Conservation (phyloP, 1,140 invertebrate genomes). For the Drosophila varians region DNA sequence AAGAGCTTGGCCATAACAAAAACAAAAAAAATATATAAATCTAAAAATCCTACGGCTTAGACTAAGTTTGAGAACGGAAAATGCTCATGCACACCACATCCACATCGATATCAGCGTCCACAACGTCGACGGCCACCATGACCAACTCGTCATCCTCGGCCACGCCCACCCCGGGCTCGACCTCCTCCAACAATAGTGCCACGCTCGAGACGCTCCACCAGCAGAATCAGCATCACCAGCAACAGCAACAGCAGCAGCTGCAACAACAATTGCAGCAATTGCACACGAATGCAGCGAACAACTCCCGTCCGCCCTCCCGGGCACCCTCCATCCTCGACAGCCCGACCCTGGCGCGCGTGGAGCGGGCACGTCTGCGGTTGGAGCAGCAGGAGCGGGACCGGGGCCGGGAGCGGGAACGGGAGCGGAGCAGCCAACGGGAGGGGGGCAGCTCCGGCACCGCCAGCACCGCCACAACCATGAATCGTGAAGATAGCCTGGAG, state of each 20-base stretch:
- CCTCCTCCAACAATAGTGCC: slow-evolving; percentile 76
- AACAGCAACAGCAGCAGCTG: slow-evolving; percentile 60
- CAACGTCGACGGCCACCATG: slow-evolving; percentile 69
- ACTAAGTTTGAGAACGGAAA: slow-evolving; percentile 9
- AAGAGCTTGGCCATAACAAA: neutral
- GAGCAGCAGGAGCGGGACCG: slow-evolving; percentile 77
- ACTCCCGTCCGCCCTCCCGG: slow-evolving; percentile 77
- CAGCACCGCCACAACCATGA: slow-evolving; percentile 75
- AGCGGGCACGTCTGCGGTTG: slow-evolving; percentile 84
- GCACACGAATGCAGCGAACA: slow-evolving; percentile 53
- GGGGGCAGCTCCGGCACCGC: slow-evolving; percentile 60
- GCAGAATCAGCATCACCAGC: slow-evolving; percentile 60
- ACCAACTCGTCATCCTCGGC: slow-evolving; percentile 75
- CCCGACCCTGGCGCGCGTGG: slow-evolving; percentile 85
- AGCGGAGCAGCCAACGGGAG: slow-evolving; percentile 53
- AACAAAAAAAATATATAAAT: neutral
- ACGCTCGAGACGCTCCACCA: slow-evolving; percentile 68
- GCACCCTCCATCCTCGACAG: slow-evolving; percentile 85
- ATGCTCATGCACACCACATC: slow-evolving; percentile 74
- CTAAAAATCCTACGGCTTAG: slow-evolving; percentile 1
- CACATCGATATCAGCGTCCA: slow-evolving; percentile 43
- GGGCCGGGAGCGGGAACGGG: slow-evolving; percentile 37
- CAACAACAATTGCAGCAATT: slow-evolving; percentile 60
- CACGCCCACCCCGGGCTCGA: slow-evolving; percentile 78
- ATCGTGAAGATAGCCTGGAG: slow-evolving; percentile 80